Conservation (phyloP, 2,113 vertebrate species). For the Poicephalus gulielmi region DNA sequence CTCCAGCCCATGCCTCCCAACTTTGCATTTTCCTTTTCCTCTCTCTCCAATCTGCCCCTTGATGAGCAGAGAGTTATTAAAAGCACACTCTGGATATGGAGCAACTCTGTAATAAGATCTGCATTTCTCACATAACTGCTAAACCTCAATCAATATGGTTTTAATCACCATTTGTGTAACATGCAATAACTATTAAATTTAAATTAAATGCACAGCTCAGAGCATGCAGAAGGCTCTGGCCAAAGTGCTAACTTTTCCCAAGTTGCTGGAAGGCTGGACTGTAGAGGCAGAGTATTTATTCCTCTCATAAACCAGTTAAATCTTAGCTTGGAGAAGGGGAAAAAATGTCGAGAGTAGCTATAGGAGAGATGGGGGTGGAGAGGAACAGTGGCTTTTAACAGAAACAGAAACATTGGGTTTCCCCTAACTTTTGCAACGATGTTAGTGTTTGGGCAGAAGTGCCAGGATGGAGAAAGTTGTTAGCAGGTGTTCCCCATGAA, state of each 20-base stretch:
- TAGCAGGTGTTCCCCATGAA: neutral
- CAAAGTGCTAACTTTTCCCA: constrained; percentile 1
- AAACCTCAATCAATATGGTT: constrained; percentile 30
- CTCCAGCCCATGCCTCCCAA: neutral
- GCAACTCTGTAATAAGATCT: neutral
- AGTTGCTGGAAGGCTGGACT: neutral
- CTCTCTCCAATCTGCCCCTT: neutral
- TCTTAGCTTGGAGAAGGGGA: neutral
- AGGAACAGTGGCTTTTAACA: neutral
- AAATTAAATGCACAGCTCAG: neutral
- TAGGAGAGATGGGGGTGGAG: neutral
- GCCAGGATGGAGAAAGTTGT: neutral
- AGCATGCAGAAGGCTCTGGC: neutral
- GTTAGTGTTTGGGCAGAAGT: neutral
- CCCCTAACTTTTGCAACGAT: neutral
- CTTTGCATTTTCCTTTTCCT: neutral
- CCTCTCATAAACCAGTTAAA: neutral
- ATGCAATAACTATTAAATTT: neutral
- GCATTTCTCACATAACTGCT: constrained; percentile 24
- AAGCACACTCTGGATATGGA: neutral
- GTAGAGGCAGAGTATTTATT: neutral
- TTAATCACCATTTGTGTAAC: constrained; percentile 7
- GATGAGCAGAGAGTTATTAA: neutral
- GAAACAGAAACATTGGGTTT: neutral
- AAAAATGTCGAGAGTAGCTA: neutral